Evolutionary conservation across 2,888 invertebrate species (phyloP).

Genomic region (Epinotia demarniana): DNA sequence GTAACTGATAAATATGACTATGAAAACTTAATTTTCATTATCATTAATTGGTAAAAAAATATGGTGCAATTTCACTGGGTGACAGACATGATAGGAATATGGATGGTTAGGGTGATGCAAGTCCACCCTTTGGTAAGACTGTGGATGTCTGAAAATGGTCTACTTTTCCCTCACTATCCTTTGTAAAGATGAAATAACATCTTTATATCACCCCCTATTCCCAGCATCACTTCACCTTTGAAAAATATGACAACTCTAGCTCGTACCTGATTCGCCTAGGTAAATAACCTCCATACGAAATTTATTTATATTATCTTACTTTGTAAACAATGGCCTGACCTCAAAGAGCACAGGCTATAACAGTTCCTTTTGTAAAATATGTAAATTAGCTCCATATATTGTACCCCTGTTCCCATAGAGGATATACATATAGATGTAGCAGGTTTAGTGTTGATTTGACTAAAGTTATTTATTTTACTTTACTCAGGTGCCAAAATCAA

Average conservation of each 20-base stretch:
- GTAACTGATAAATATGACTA: constrained; percentile 56
- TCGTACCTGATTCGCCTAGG: not conserved
- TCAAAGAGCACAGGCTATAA: not conserved
- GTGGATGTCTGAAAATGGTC: constrained; percentile 32
- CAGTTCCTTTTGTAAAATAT: not conserved
- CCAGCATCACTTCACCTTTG: not conserved
- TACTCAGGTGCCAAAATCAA: too few relatives aligned
- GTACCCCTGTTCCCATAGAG: not conserved
- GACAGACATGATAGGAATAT: constrained; percentile 69
- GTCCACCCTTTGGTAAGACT: constrained; percentile 60
- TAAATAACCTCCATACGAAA: not conserved
- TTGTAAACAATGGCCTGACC: not conserved
- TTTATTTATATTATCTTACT: not conserved
- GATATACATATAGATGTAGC: too few relatives aligned
- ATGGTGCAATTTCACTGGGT: constrained; percentile 72
- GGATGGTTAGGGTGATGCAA: constrained; percentile 68
- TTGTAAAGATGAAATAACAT: constrained; percentile 24
- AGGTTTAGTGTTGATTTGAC: too few relatives aligned
- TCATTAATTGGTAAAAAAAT: constrained; percentile 20
- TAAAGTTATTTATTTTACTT: too few relatives aligned
- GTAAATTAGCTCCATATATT: not conserved
- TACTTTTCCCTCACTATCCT: not conserved
- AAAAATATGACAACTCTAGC: not conserved
- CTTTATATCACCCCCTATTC: constrained; percentile 17
- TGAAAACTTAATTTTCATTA: constrained; percentile 33